phyloP scores from a whole-genome alignment of 2,797 vertebrate genomes.

The Glossophaga mutica region DNA sequence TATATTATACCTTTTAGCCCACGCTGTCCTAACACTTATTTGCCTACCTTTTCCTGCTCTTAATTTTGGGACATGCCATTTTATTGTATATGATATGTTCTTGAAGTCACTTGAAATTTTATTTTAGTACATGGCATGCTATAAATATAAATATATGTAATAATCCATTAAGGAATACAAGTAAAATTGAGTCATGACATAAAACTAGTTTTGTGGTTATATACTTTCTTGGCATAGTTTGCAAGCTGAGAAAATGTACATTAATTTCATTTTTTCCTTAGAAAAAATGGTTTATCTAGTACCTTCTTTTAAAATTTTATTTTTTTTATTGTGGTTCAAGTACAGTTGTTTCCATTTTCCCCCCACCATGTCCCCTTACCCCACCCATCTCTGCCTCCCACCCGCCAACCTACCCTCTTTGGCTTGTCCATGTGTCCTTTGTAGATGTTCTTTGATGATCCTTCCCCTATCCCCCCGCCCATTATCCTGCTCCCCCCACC shows the following conservation, averaged over 20 bases:
- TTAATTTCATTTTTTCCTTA: neutral
- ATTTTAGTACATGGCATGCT: neutral
- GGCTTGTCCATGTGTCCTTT: too few species aligned
- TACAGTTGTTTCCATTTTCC: too few species aligned
- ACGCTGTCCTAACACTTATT: accelerated
- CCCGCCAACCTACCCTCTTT: too few species aligned
- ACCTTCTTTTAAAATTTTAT: neutral
- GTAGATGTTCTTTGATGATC: too few species aligned
- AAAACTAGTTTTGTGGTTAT: neutral
- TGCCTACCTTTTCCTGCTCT: neutral
- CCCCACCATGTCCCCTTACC: too few species aligned
- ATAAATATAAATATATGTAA: neutral
- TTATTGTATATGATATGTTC: neutral
- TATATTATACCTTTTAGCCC: neutral
- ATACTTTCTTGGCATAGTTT: neutral
- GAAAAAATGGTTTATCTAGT: neutral
- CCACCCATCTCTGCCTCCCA: too few species aligned
- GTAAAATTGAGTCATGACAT: neutral
- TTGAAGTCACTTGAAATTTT: neutral
- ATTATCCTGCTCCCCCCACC: too few species aligned
- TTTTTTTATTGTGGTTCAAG: too few species aligned
- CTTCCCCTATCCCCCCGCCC: too few species aligned
- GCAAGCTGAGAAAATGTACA: neutral
- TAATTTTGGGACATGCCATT: neutral
- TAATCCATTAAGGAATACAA: neutral